These are phyloP conservation scores for Dicrostonyx torquatus DNA, from an alignment of 2,797 vertebrate genomes.

Conservation along the genomic window DNA sequence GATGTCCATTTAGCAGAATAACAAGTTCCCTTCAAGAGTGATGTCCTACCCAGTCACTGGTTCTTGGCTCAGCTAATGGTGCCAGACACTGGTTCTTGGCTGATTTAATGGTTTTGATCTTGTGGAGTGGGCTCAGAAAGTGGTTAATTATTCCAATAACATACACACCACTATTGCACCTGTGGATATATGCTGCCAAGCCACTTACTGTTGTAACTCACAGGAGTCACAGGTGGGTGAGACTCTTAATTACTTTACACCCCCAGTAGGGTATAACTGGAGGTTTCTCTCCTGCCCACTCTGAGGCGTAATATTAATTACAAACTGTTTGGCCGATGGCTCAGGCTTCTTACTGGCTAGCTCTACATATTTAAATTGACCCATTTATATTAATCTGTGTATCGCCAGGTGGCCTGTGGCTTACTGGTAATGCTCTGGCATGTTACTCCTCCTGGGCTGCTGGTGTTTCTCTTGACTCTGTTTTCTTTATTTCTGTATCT, in stretches of 20 bases:
- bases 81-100: neutral
- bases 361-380: too few relatives aligned
- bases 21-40: neutral
- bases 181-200: neutral
- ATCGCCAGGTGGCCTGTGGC: too few relatives aligned
- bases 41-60: neutral
- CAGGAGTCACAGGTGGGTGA: neutral
- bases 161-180: neutral
- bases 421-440: too few relatives aligned
- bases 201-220: neutral
- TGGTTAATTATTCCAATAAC: neutral
- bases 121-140: neutral
- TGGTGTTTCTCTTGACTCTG: too few relatives aligned
- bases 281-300: too few relatives aligned
- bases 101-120: neutral
- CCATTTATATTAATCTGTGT: too few relatives aligned
- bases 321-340: too few relatives aligned
- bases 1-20: neutral
- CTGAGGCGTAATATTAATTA: too few relatives aligned
- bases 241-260: neutral
- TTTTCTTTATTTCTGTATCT: too few relatives aligned
- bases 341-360: too few relatives aligned
- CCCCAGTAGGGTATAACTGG: neutral
- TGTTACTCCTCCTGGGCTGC: too few relatives aligned
- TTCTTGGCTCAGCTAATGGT: neutral